phyloP scores from a whole-genome alignment of 2,888 invertebrate genomes.

The Sycophila texana region DNA sequence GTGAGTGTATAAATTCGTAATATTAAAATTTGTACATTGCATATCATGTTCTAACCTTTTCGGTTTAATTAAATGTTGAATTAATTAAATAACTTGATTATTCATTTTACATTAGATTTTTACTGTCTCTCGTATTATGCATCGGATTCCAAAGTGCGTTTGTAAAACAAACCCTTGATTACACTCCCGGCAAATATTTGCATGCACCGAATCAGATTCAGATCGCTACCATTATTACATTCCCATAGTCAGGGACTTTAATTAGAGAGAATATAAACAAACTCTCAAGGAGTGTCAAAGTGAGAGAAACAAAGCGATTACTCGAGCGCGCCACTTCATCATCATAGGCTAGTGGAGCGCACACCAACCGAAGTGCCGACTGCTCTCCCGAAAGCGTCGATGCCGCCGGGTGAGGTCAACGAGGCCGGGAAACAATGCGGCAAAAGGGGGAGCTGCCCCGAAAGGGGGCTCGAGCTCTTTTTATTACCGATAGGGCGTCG shows the following conservation, averaged over 20 bases:
- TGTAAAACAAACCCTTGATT: no score
- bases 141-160: no score
- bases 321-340: slow-evolving; percentile 22
- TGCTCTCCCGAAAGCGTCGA: slow-evolving; percentile 67
- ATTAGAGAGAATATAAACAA: slow-evolving; percentile 17
- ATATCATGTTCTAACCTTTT: no score
- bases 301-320: slow-evolving; percentile 34
- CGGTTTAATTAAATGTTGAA: no score
- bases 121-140: no score
- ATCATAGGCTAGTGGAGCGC: not conserved
- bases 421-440: slow-evolving; percentile 4
- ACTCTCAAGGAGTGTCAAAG: slow-evolving; percentile 5
- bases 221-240: not conserved
- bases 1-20: no score
- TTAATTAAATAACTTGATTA: no score
- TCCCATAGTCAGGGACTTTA: not conserved
- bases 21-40: no score
- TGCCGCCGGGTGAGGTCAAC: slow-evolving; percentile 53
- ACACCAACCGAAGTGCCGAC: slow-evolving; percentile 51
- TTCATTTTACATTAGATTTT: no score
- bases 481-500: no score
- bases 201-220: no score
- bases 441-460: not conserved
- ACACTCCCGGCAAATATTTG: no score
- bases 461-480: not conserved